These are phyloP conservation scores for Melanostoma scalare DNA, from an alignment of 2,888 invertebrate genomes.

Conservation along the genomic window DNA sequence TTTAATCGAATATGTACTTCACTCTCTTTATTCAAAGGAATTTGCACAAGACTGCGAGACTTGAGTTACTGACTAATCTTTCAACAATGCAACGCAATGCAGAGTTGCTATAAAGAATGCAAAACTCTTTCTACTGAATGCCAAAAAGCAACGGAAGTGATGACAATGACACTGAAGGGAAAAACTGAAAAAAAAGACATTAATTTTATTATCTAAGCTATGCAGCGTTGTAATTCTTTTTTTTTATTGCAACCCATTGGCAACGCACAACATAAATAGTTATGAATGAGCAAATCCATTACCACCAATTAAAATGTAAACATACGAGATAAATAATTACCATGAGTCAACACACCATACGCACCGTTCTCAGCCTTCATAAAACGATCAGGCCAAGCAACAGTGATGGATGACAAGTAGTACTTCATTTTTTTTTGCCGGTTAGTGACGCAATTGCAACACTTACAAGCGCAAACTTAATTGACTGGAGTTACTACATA, in stretches of 20 bases:
- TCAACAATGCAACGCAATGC: no score
- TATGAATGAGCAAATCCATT: conserved; percentile 36
- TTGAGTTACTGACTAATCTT: no score
- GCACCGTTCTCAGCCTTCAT: conserved; percentile 1
- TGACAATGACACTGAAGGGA: not conserved
- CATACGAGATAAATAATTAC: not conserved
- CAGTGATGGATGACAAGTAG: not conserved
- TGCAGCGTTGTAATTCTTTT: not conserved
- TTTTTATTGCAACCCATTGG: conserved; percentile 6
- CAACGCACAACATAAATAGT: conserved; percentile 13
- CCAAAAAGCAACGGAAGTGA: no score
- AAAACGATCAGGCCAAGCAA: conserved; percentile 18
- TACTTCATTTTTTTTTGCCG: not conserved
- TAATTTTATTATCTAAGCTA: conserved; percentile 6
- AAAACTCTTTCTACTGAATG: no score
- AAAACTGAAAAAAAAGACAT: conserved; percentile 3
- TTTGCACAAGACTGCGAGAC: no score
- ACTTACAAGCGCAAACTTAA: not conserved
- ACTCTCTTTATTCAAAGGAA: no score
- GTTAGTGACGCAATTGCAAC: conserved; percentile 25
- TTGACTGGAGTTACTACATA: conserved; percentile 15
- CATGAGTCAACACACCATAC: conserved; percentile 16
- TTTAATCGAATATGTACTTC: no score
- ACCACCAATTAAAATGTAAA: conserved; percentile 28
- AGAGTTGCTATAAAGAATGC: no score